Evolutionary conservation across 2,888 invertebrate genomes (phyloP), one percentile per base, ranked within the genome.

Genomic region (Troglohyphantes excavatus): DNA sequence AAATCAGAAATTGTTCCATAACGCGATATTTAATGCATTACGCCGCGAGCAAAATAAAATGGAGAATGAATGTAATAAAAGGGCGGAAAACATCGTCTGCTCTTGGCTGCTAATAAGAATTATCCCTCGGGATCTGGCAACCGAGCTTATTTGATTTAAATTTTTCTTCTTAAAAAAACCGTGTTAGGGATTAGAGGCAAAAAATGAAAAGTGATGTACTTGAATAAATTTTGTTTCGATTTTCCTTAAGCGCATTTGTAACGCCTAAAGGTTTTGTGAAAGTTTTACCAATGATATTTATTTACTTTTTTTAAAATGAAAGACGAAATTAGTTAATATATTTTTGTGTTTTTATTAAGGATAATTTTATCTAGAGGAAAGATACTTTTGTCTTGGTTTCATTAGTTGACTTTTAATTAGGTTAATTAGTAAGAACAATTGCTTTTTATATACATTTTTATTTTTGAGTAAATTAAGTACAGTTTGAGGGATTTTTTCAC

Each of bases 1-100:
- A 88, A 87, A 88, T 82, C 88, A 82, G 61, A 88, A 76, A 82
- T 82, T 82, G 88, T 88, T 88, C 88, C 63, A 82, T 88, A 88
- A 88, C 76, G 76, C 82, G 82, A 88, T 88, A 75, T 88, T 88
- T 82, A 82, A 82, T 88, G 88, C 88, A 82, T 88, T 88, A 70
- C 29, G 75, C 88, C 82, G 59, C 17, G 33, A 82, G 82, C 39
- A 76, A 59, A 88, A 82, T 67, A 82, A 88, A 88, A 88, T 88
- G 88, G 82, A 29, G 68, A 82, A 88, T 82, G 82, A 88, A 88
- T 82, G 76, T 75, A 76, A 88, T 88, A 82, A 76, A 68, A 63
- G 67, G 33, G 17, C 23, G 61, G 63, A 73, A 87, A 88, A 61
- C 61, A 79, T 75, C 27, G 88, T 82, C 88, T 82, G 61, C 61